Evolutionary conservation across 2,797 vertebrate species (phyloP), one percentile per base, ranked within the genome.

Genomic region (Lophotriccus pileatus): DNA sequence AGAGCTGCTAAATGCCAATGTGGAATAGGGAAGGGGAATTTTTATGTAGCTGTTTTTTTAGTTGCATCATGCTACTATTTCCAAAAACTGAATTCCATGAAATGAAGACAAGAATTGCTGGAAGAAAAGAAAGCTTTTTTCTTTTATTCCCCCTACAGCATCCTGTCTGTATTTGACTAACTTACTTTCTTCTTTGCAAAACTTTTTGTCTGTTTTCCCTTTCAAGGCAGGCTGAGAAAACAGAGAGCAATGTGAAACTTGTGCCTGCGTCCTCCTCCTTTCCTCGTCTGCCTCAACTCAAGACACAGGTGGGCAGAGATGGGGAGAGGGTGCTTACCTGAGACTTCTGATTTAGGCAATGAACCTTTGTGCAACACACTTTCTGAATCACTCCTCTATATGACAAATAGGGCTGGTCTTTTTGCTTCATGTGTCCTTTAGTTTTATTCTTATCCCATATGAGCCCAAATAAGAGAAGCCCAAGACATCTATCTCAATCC

Each of bases 91-190:
- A 82, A 93, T 93, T 93, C 52, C 43, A 37, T 53, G 23, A 82
- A 89, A 56, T 27, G 23, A 82, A 80, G 59, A 55, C 67, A 78
- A 70, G 67, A 93, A 89, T 70, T 60, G 14, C 52, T 90, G 63
- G 59, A 84, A 86, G 39, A 66, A 78, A 85, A 82, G 2, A 87
- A 79, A 52, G 13, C 0, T 6, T 77, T 32, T 3, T 27, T 23
- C 21, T 2, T 8, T 28, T 18, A n/a, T 5, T 6, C 6, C 5
- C 5, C 7, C 3, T 46, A 9, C 23, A 14, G 1, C 5, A 3
- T 75, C 24, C 58, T 36, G 27, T 28, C 58, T 79, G 66, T 39
- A 63, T 91, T 79, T 94, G 19, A 43, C 53, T n/a, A 41, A 18
- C 2, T 39, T 73, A 74, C 37, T 79, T 70, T 28, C 19, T 77